These are phyloP conservation scores for Pygoscelis adeliae DNA, from an alignment of 2,113 vertebrate genomes.

Conservation along the genomic window DNA sequence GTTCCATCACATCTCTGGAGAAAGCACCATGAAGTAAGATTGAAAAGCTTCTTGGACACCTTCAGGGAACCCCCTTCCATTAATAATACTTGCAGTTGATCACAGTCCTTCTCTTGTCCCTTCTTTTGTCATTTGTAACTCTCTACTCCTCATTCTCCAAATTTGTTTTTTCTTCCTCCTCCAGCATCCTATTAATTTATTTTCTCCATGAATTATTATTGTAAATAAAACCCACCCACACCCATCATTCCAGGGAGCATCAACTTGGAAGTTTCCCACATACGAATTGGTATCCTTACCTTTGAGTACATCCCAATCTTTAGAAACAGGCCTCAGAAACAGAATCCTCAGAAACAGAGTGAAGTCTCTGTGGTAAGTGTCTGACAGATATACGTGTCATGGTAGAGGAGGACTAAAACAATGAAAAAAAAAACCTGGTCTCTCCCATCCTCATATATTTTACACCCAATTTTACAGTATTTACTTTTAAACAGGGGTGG, in stretches of 20 bases:
- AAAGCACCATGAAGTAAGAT: neutral
- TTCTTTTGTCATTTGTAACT: neutral
- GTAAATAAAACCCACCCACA: neutral
- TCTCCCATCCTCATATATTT: neutral
- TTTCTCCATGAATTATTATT: neutral
- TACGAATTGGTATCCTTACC: neutral
- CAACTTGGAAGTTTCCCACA: neutral
- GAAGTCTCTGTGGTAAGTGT: neutral
- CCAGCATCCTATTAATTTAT: neutral
- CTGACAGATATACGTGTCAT: neutral
- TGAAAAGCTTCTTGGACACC: neutral
- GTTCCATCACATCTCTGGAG: neutral
- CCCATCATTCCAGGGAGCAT: neutral
- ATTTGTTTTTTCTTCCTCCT: neutral
- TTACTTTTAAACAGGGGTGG: neutral
- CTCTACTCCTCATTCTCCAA: neutral
- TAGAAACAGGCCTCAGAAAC: neutral
- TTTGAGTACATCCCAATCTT: neutral
- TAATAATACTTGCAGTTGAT: neutral
- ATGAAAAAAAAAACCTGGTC: neutral
- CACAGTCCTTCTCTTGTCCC: neutral
- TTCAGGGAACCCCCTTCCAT: neutral
- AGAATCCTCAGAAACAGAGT: neutral
- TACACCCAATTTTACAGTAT: neutral
- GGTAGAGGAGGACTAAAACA: neutral